Percentiles rank a stretch among this genome's conserved stretches.
Evolutionary conservation across 2,113 vertebrate species (phyloP).

Genomic region (Mustela lutreola): DNA sequence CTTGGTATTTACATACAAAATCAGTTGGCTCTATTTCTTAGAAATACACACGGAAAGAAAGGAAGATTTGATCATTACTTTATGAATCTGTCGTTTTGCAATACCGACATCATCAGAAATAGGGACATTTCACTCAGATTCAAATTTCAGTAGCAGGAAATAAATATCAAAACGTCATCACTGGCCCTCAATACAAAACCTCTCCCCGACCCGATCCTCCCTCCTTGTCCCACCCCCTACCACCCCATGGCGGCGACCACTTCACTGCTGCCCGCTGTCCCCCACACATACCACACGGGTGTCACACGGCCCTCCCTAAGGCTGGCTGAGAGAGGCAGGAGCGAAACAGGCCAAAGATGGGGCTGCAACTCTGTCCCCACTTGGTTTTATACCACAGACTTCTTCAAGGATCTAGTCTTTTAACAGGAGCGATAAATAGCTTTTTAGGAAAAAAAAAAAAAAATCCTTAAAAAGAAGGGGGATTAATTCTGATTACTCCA

Average conservation of each 20-base stretch:
- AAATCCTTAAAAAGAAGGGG: constrained; percentile 66
- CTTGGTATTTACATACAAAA: constrained; percentile 87
- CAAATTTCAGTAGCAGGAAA: constrained; percentile 87
- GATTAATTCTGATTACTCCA: constrained; percentile 81
- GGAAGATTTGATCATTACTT: constrained; percentile 82
- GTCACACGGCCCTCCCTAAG: background rate
- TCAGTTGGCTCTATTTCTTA: constrained; percentile 84
- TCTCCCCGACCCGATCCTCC: constrained; percentile 59
- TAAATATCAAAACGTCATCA: constrained; percentile 87
- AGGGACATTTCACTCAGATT: constrained; percentile 82
- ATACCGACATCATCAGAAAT: constrained; percentile 79
- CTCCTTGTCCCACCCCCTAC: constrained; percentile 46
- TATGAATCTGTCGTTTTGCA: constrained; percentile 81
- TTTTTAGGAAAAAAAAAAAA: constrained; percentile 8
- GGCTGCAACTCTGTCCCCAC: constrained; percentile 61
- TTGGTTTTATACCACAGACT: constrained; percentile 56
- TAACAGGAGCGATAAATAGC: constrained; percentile 61
- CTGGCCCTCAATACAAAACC: constrained; percentile 79
- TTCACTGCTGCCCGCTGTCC: constrained; percentile 39
- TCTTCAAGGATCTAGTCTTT: constrained; percentile 70
- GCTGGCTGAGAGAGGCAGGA: constrained; percentile 58
- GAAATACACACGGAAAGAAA: constrained; percentile 81
- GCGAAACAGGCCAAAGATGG: constrained; percentile 54
- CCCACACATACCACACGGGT: background rate
- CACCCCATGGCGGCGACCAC: background rate